phyloP scores from a whole-genome alignment of 2,113 vertebrate species.

The Oceanites oceanicus region DNA sequence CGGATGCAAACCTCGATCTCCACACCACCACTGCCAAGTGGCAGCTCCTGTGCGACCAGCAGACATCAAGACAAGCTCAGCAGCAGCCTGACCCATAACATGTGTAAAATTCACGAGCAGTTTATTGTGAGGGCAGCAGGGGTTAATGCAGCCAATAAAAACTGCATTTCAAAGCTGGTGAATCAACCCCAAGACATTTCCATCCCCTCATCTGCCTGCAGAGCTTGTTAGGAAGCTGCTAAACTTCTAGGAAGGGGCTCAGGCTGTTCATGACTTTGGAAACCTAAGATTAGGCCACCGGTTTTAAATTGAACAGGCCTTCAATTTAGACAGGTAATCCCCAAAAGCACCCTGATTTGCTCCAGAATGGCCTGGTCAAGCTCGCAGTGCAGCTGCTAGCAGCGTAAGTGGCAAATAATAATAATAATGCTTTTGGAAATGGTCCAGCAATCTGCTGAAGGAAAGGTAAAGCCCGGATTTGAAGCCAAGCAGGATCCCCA shows the following conservation, averaged over 20 bases:
- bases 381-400: neutral
- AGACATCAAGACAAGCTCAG: neutral
- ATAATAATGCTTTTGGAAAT: neutral
- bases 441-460: neutral
- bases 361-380: neutral
- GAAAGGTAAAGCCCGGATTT: neutral
- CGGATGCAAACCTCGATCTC: neutral
- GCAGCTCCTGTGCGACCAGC: neutral
- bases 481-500: neutral
- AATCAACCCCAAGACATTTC: neutral
- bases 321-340: neutral
- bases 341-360: neutral
- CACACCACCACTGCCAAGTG: neutral
- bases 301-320: neutral
- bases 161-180: neutral
- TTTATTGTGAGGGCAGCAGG: neutral
- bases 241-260: neutral
- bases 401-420: neutral
- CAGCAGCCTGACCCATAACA: neutral
- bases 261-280: neutral
- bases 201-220: neutral
- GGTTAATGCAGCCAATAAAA: neutral
- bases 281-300: neutral
- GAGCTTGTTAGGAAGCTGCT: neutral
- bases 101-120: neutral